A percentile compares a stretch with the other conserved stretches of the same genome.
phyloP scores from a whole-genome alignment of 2,113 vertebrate species.

The Actenoides hombroni region DNA sequence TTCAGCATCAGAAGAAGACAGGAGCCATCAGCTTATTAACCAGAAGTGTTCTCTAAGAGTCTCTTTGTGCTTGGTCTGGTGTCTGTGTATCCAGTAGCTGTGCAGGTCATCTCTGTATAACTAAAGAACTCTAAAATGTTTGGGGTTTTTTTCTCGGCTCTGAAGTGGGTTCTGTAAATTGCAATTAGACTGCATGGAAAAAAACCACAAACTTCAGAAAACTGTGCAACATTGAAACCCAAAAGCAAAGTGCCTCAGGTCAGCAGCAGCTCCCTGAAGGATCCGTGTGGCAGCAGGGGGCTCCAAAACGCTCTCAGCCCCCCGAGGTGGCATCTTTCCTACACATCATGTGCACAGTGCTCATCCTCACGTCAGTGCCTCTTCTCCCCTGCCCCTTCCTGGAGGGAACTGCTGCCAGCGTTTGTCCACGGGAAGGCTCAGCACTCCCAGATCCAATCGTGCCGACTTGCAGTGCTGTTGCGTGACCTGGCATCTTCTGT shows the following conservation, averaged over 20 bases:
- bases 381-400: background rate
- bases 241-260: background rate
- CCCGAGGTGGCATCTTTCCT: background rate
- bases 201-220: background rate
- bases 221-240: background rate
- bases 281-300: background rate
- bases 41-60: background rate
- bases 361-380: background rate
- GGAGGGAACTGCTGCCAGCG: background rate
- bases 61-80: background rate
- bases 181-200: background rate
- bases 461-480: background rate
- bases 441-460: fast-evolving
- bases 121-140: background rate
- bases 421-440: background rate
- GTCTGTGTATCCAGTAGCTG: background rate
- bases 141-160: background rate
- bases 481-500: background rate
- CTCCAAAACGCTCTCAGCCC: background rate
- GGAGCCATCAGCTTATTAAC: background rate
- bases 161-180: background rate
- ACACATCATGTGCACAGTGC: background rate
- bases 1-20: background rate
- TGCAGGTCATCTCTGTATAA: background rate
- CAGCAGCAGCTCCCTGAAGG: background rate